A percentile compares a stretch with the other conserved stretches of the same genome.
These are phyloP conservation scores for Pyrrhia umbra DNA, from an alignment of 2,888 invertebrate genomes.

Conservation along the genomic window DNA sequence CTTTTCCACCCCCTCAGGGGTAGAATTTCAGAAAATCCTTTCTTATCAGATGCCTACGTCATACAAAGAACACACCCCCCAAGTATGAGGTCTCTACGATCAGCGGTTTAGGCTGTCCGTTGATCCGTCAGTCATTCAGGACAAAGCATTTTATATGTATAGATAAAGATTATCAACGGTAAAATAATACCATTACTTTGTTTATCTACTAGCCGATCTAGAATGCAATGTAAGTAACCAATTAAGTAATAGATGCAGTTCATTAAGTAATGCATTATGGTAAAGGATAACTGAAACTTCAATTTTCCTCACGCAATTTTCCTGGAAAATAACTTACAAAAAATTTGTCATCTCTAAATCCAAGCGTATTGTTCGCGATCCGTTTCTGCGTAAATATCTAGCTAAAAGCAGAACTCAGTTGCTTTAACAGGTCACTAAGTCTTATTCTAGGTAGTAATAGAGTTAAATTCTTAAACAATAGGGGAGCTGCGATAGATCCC, in stretches of 20 bases:
- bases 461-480: neutral
- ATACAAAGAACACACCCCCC: too few species aligned
- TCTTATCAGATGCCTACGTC: too few species aligned
- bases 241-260: neutral
- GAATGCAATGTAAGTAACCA: neutral
- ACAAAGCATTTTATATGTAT: too few species aligned
- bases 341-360: neutral
- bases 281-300: neutral
- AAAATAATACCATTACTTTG: neutral
- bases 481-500: neutral
- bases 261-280: neutral
- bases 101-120: too few species aligned
- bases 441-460: neutral
- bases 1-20: too few species aligned
- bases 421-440: slow-evolving; percentile 3
- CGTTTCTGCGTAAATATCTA: neutral
- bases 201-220: neutral
- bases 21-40: too few species aligned
- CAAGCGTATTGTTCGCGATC: neutral
- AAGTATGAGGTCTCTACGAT: too few species aligned
- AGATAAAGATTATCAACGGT: neutral
- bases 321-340: neutral
- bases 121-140: too few species aligned
- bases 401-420: neutral
- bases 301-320: neutral